Evolutionary conservation across 1,140 invertebrate species (phyloP).

Genomic region (Oryzaephilus surinamensis): DNA sequence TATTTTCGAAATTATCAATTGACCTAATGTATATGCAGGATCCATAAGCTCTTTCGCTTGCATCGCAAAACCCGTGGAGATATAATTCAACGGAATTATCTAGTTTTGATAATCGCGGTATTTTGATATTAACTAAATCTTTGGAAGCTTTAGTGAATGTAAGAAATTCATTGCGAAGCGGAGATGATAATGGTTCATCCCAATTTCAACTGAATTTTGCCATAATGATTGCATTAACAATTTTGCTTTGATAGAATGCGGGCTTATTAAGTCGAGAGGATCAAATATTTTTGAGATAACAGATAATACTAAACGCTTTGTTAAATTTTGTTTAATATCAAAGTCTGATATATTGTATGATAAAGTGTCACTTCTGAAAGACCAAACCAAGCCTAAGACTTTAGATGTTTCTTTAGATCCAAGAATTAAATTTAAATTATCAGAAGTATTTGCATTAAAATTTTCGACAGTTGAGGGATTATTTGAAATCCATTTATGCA

Average conservation of each 20-base stretch:
- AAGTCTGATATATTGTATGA: no score
- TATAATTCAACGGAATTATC: no score
- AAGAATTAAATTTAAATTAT: no score
- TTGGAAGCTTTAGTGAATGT: neutral
- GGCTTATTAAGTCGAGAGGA: slow-evolving; percentile 21
- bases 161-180: neutral
- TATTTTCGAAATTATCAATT: no score
- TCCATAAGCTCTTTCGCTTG: no score
- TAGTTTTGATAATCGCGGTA: slow-evolving; percentile 13
- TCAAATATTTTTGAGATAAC: slow-evolving; percentile 17
- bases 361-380: neutral
- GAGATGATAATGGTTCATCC: slow-evolving; percentile 28
- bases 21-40: no score
- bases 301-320: slow-evolving; percentile 22
- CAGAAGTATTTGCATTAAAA: no score
- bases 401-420: no score
- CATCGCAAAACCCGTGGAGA: no score
- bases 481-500: no score
- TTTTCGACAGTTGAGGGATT: no score
- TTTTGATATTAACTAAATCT: neutral
- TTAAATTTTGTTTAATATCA: no score
- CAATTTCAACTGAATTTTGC: slow-evolving; percentile 28
- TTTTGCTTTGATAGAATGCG: slow-evolving; percentile 31
- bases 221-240: slow-evolving; percentile 35
- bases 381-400: slow-evolving; percentile 6